Conservation (phyloP, 2,888 invertebrate genomes). For the Lysandra coridon region DNA sequence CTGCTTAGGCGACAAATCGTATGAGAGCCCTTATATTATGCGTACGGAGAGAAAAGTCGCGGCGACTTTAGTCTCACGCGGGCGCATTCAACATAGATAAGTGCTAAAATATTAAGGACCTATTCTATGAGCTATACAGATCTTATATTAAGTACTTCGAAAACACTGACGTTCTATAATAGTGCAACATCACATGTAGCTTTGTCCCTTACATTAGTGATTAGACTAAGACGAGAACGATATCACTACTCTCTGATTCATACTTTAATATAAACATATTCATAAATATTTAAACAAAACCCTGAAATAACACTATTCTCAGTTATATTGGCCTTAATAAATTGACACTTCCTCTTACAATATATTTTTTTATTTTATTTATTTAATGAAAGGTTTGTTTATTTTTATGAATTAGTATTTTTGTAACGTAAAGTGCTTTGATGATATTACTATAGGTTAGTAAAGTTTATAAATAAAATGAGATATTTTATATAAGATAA, state of each 20-base stretch:
- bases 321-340: neutral
- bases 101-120: neutral
- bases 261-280: neutral
- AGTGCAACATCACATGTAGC: conserved; percentile 11
- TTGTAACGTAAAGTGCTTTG: neutral
- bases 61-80: neutral
- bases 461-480: neutral
- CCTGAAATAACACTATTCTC: neutral
- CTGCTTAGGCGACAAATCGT: neutral
- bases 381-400: neutral
- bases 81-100: neutral
- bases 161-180: neutral
- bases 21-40: neutral
- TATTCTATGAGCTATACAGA: conserved; percentile 13
- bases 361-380: too few species aligned
- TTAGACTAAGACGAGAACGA: neutral
- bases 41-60: neutral
- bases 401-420: neutral
- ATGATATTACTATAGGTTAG: neutral
- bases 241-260: neutral
- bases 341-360: neutral
- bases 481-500: neutral
- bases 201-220: neutral
- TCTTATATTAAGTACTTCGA: neutral
- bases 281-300: neutral